Evolutionary conservation across 2,888 invertebrate species (phyloP).

Genomic region (Xanthostigma xanthostigma): DNA sequence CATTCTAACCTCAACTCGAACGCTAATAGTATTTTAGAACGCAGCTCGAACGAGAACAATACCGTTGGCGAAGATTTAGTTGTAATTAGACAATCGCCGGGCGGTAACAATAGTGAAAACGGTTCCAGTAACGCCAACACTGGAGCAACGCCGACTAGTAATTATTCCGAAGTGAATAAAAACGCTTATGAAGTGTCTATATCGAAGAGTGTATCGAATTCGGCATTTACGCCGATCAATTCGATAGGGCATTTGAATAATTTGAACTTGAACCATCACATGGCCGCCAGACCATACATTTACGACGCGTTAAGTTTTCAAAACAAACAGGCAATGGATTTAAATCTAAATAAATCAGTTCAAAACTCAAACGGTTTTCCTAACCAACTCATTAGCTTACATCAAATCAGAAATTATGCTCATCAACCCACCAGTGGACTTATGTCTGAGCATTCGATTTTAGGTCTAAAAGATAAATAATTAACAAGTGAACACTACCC

Average conservation of each 20-base stretch:
- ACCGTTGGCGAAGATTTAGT: slow-evolving; percentile 11
- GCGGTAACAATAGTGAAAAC: slow-evolving; percentile 5
- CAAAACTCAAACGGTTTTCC: slow-evolving; percentile 60
- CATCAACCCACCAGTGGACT: slow-evolving; percentile 71
- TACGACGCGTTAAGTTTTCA: slow-evolving; percentile 89
- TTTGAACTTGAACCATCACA: slow-evolving; percentile 47
- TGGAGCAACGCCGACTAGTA: not conserved
- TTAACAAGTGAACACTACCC: too few relatives aligned
- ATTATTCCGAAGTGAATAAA: slow-evolving; percentile 1
- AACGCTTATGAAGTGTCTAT: slow-evolving; percentile 34
- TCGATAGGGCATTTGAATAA: slow-evolving; percentile 57
- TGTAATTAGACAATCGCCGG: slow-evolving; percentile 7
- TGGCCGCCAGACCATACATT: slow-evolving; percentile 66
- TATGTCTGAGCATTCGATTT: slow-evolving; percentile 32
- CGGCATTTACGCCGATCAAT: slow-evolving; percentile 90
- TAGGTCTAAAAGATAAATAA: slow-evolving; percentile 30
- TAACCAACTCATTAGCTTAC: slow-evolving; percentile 85
- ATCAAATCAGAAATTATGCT: slow-evolving; percentile 92
- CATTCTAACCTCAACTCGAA: too few relatives aligned
- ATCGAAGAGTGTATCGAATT: slow-evolving; percentile 50
- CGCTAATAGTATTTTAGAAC: too few relatives aligned
- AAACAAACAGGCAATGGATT: slow-evolving; percentile 40
- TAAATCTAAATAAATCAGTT: slow-evolving; percentile 39
- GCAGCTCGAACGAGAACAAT: not conserved
- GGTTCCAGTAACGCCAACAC: slow-evolving; percentile 12